Conservation (phyloP, 2,888 invertebrate species). For the Harpalus rubripes region DNA sequence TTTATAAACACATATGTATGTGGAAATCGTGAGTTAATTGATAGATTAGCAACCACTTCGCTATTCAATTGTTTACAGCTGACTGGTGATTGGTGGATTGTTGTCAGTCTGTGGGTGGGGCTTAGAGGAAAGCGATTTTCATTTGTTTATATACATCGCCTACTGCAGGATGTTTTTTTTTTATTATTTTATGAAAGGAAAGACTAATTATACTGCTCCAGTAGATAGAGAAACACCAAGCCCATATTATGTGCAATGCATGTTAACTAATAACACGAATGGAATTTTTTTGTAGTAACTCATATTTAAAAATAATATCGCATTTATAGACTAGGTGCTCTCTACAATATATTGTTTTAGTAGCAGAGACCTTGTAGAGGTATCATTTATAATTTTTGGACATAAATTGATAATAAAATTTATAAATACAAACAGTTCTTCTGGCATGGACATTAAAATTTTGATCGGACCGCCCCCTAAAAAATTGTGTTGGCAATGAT, state of each 20-base stretch:
- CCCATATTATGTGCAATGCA: neutral
- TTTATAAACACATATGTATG: slow-evolving; percentile 1
- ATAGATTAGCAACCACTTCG: slow-evolving; percentile 17
- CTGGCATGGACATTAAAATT: too few species aligned
- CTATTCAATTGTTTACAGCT: slow-evolving; percentile 29
- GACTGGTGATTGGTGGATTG: slow-evolving; percentile 18
- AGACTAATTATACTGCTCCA: neutral
- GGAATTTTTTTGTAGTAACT: too few species aligned
- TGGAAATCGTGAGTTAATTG: neutral
- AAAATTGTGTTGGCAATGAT: too few species aligned
- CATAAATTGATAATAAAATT: too few species aligned
- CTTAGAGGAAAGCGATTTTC: slow-evolving; percentile 17
- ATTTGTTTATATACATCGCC: slow-evolving; percentile 23
- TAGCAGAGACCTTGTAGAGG: too few species aligned
- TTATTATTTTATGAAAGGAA: neutral
- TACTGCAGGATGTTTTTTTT: neutral
- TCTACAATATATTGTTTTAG: too few species aligned
- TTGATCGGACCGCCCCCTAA: too few species aligned
- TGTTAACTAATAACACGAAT: neutral
- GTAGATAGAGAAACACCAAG: too few species aligned
- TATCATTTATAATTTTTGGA: too few species aligned
- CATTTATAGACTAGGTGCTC: too few species aligned
- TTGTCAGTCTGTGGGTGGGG: slow-evolving; percentile 38
- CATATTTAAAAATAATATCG: too few species aligned
- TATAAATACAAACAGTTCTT: too few species aligned